Evolutionary conservation across 1,140 invertebrate species (phyloP).

Genomic region (Araneus ventricosus): DNA sequence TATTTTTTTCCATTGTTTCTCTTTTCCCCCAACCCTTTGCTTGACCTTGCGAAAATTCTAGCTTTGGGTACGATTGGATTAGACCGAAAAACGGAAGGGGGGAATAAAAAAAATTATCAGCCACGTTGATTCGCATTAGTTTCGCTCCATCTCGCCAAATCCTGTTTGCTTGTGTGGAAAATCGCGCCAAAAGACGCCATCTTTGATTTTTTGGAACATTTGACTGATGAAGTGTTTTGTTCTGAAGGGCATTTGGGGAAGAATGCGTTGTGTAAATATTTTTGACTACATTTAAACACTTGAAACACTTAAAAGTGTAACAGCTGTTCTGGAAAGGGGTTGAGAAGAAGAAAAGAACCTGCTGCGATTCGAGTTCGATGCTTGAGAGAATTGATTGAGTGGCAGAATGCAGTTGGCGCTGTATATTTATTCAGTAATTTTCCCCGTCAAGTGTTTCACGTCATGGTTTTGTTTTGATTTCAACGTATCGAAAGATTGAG

Average conservation of each 20-base stretch:
- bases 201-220: conserved; percentile 2
- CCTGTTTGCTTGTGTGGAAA: background rate
- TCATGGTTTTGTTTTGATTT: background rate
- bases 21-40: background rate
- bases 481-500: too few species aligned
- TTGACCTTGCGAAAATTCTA: conserved; percentile 9
- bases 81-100: background rate
- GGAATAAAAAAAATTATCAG: too few species aligned
- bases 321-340: background rate
- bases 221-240: conserved; percentile 21
- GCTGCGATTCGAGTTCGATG: background rate
- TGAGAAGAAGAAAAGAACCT: background rate
- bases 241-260: background rate
- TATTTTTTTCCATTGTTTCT: background rate
- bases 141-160: conserved; percentile 14
- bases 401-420: background rate
- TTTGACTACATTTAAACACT: conserved; percentile 1
- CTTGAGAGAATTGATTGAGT: conserved; percentile 4
- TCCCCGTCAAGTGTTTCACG: background rate
- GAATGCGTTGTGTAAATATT: conserved; percentile 17
- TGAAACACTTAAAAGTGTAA: background rate
- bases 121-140: background rate
- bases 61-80: background rate
- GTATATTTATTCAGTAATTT: background rate
- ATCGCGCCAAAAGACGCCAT: background rate